phyloP scores from a whole-genome alignment of 2,113 vertebrate species.

The Choloepus hoffmanni region DNA sequence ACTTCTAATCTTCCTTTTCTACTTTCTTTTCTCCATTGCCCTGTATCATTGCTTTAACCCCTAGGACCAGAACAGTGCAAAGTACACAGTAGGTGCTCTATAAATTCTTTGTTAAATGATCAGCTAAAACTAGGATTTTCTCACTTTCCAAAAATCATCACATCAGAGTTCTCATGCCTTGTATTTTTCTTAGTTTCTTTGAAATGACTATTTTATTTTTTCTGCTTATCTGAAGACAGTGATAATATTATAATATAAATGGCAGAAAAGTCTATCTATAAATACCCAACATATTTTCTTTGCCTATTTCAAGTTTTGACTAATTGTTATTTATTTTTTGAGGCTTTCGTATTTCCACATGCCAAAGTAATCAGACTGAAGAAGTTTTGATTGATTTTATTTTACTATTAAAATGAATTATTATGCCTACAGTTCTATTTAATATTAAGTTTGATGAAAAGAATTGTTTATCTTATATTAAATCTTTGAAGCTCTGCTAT shows the following conservation, averaged over 20 bases:
- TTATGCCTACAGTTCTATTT: slow-evolving; percentile 51
- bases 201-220: slow-evolving; percentile 16
- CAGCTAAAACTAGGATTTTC: neutral
- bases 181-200: neutral
- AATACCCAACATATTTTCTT: slow-evolving; percentile 51
- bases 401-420: slow-evolving; percentile 71
- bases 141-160: neutral
- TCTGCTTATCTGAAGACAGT: slow-evolving; percentile 44
- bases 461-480: slow-evolving; percentile 71
- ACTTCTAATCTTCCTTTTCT: neutral
- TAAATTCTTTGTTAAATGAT: neutral
- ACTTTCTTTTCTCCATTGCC: neutral
- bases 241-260: slow-evolving; percentile 25
- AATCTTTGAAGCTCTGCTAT: slow-evolving; percentile 60
- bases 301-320: slow-evolving; percentile 63
- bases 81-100: neutral
- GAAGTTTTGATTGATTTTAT: slow-evolving; percentile 59
- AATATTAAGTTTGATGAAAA: slow-evolving; percentile 62
- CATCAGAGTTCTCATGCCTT: neutral
- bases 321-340: slow-evolving; percentile 68
- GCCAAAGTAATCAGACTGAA: slow-evolving; percentile 59
- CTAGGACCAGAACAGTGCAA: neutral
- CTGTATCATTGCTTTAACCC: neutral
- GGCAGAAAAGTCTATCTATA: slow-evolving; percentile 33
- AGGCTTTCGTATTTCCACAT: slow-evolving; percentile 46